Conservation (phyloP, 2,113 vertebrate genomes). For the Chaetodon auriga region DNA sequence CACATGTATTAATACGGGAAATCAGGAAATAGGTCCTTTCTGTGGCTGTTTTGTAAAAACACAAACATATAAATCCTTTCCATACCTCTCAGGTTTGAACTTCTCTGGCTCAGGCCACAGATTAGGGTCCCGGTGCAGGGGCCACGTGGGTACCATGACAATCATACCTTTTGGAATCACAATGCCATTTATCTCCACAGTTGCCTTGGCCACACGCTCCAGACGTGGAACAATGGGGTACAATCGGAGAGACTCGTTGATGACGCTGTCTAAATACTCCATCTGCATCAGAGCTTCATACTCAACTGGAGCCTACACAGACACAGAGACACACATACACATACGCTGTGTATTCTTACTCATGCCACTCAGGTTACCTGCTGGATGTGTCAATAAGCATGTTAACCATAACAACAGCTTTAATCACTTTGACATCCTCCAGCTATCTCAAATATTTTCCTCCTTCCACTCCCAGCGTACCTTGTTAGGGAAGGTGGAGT, state of each 20-base stretch:
- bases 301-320: constrained; percentile 67
- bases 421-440: no score
- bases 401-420: no score
- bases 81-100: constrained; percentile 87
- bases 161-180: constrained; percentile 83
- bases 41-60: background rate
- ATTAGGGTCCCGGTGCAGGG: constrained; percentile 72
- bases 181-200: constrained; percentile 84
- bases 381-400: no score
- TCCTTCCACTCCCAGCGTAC: no score
- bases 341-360: background rate
- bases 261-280: constrained; percentile 89
- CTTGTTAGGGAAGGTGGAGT: constrained; percentile 85
- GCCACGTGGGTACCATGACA: constrained; percentile 76
- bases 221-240: constrained; percentile 76
- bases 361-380: background rate
- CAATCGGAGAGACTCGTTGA: constrained; percentile 86
- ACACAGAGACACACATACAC: constrained; percentile 1
- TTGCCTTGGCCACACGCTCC: constrained; percentile 88
- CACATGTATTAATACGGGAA: constrained; percentile 36
- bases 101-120: constrained; percentile 84
- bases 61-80: background rate
- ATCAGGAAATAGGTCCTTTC: rapidly evolving
- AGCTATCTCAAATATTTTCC: no score
- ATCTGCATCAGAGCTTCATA: constrained; percentile 85